phyloP scores from a whole-genome alignment of 2,888 invertebrate genomes.

The Cerastoderma edule region DNA sequence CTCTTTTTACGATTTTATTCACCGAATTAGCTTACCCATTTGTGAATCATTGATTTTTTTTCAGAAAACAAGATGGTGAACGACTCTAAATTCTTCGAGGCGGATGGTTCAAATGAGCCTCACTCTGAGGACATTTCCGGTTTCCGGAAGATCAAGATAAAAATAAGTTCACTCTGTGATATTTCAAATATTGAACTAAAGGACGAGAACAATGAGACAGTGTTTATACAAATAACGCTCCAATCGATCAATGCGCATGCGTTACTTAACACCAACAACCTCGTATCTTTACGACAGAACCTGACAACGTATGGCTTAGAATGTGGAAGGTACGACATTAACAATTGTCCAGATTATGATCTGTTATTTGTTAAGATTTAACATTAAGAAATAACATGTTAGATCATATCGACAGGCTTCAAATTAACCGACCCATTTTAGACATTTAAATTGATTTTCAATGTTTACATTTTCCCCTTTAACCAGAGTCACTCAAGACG shows the following conservation, averaged over 20 bases:
- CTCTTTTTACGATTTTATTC: too few species aligned
- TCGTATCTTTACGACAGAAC: not conserved
- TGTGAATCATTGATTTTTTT: not conserved
- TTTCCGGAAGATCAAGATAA: conserved; percentile 10
- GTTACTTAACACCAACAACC: not conserved
- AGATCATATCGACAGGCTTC: too few species aligned
- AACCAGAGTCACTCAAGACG: too few species aligned
- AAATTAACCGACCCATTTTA: not conserved
- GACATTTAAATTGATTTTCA: not conserved
- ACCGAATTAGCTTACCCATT: too few species aligned
- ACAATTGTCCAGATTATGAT: too few species aligned
- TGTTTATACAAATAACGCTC: conserved; percentile 12
- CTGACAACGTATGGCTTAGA: not conserved
- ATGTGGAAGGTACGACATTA: conserved; percentile 10
- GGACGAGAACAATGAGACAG: conserved; percentile 9
- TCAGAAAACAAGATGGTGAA: conserved; percentile 10
- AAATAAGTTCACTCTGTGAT: conserved; percentile 1
- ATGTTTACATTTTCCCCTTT: too few species aligned
- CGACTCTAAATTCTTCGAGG: not conserved
- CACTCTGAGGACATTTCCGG: conserved; percentile 21
- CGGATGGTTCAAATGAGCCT: conserved; percentile 12
- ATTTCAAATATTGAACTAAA: conserved; percentile 6
- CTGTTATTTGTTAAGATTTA: too few species aligned
- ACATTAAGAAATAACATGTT: too few species aligned
- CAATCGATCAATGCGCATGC: not conserved